Percentiles rank a stretch among this genome's conserved stretches.
Evolutionary conservation across 2,113 vertebrate species (phyloP).

Genomic region (Bostrychus sinensis): DNA sequence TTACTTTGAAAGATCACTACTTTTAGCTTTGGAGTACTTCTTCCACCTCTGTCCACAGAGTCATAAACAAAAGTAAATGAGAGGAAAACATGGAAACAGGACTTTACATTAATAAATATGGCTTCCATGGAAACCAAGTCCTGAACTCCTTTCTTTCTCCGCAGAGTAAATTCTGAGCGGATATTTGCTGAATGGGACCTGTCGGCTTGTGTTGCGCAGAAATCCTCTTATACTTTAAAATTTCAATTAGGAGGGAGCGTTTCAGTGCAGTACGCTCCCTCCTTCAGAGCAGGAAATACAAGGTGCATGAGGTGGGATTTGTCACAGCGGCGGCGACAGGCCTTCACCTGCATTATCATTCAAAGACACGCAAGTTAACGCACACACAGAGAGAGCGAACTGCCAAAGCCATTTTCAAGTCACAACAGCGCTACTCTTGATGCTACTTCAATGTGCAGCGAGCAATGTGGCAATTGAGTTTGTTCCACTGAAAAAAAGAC

Average conservation of each 20-base stretch:
- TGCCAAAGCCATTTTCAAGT: constrained; percentile 65
- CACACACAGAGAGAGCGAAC: constrained; percentile 24
- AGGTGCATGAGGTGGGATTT: constrained; percentile 68
- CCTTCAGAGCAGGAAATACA: constrained; percentile 57
- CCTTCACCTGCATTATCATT: constrained; percentile 63
- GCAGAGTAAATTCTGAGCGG: constrained; percentile 65
- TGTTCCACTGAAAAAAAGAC: constrained; percentile 69
- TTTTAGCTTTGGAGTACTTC: too few species aligned
- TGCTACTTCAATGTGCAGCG: constrained; percentile 71
- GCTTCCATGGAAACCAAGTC: constrained; percentile 62
- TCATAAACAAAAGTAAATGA: too few species aligned
- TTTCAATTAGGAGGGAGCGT: constrained; percentile 79
- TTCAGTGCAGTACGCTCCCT: constrained; percentile 43
- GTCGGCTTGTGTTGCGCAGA: constrained; percentile 69
- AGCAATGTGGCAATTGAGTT: constrained; percentile 72
- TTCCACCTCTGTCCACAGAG: too few species aligned
- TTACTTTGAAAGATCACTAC: too few species aligned
- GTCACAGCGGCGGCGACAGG: constrained; percentile 67
- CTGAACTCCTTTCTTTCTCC: constrained; percentile 59
- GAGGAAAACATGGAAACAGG: too few species aligned
- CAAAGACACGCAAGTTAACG: constrained; percentile 33
- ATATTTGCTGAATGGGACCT: constrained; percentile 75
- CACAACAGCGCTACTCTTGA: constrained; percentile 63
- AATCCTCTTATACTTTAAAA: constrained; percentile 81
- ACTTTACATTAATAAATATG: constrained; percentile 37